Percentiles rank a stretch among this genome's conserved stretches.
These are phyloP conservation scores for Erythrocercus mccallii DNA, from an alignment of 2,113 vertebrate species.

Conservation along the genomic window DNA sequence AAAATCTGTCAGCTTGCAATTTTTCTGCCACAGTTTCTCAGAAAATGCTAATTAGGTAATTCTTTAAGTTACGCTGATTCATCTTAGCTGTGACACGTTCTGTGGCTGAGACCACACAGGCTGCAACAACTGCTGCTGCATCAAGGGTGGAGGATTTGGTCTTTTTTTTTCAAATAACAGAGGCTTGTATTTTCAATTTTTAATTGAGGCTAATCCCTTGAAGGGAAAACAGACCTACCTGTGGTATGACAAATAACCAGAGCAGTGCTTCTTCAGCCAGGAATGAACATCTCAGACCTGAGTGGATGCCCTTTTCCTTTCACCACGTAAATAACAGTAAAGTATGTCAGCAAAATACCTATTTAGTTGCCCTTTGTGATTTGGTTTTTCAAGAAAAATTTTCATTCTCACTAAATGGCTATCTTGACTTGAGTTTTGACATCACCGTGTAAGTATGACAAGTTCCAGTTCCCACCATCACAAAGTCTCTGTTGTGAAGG, in stretches of 20 bases:
- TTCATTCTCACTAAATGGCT: neutral
- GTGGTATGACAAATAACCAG: neutral
- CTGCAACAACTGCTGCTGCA: neutral
- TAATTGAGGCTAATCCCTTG: neutral
- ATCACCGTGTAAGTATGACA: rapidly evolving
- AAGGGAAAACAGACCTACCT: neutral
- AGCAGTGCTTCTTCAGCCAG: neutral
- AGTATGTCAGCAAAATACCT: neutral
- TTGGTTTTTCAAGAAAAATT: neutral
- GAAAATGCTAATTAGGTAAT: neutral
- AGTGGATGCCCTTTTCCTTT: neutral
- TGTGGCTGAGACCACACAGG: neutral
- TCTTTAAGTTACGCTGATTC: neutral
- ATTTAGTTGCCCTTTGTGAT: neutral
- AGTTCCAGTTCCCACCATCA: neutral
- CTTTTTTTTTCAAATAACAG: neutral
- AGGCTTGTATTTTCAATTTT: neutral
- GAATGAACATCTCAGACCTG: neutral
- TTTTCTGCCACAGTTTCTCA: neutral
- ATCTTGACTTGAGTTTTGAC: neutral
- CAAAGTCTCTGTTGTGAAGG: neutral
- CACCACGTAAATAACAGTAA: neutral
- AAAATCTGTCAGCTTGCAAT: neutral
- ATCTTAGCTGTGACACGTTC: neutral
- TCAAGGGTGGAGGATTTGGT: neutral